These are phyloP conservation scores for Ptychadena robeensis DNA, from an alignment of 2,797 vertebrate genomes.

Conservation along the genomic window DNA sequence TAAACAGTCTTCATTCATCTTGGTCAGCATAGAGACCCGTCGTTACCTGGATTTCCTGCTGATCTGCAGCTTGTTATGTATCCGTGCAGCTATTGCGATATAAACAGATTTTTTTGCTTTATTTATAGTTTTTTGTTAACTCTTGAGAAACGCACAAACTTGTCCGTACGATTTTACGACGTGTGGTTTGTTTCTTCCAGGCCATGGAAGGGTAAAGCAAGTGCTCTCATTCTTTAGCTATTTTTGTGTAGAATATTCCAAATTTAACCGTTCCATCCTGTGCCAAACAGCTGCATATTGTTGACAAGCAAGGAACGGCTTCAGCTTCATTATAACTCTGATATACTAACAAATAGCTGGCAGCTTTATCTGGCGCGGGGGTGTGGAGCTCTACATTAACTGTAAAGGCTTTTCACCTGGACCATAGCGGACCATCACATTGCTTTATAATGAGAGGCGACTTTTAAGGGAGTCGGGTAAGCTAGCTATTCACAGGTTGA, in stretches of 20 bases:
- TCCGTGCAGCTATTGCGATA: too few relatives aligned
- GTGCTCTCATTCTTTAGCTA: slow-evolving; percentile 31
- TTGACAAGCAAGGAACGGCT: slow-evolving; percentile 14
- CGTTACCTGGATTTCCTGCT: too few relatives aligned
- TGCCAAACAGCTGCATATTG: slow-evolving; percentile 43
- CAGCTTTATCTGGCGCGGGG: too few relatives aligned
- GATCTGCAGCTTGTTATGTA: too few relatives aligned
- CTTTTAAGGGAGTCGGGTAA: too few relatives aligned
- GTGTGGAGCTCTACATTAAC: too few relatives aligned
- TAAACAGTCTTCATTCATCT: too few relatives aligned
- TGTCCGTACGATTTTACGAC: neutral
- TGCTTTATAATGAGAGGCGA: too few relatives aligned
- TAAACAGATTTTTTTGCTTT: too few relatives aligned
- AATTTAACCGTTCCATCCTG: slow-evolving; percentile 2
- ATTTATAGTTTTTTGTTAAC: neutral
- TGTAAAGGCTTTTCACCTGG: neutral
- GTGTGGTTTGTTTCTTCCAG: neutral
- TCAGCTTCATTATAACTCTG: neutral
- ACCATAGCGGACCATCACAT: neutral
- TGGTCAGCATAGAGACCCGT: too few relatives aligned
- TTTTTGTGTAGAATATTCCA: slow-evolving; percentile 43
- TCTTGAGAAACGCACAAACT: too few relatives aligned
- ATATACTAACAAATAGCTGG: slow-evolving; percentile 38
- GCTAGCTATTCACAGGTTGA: too few relatives aligned
- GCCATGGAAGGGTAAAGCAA: slow-evolving; percentile 18